These are phyloP conservation scores for Catharus ustulatus DNA, from an alignment of 2,797 vertebrate species.

Conservation along the genomic window DNA sequence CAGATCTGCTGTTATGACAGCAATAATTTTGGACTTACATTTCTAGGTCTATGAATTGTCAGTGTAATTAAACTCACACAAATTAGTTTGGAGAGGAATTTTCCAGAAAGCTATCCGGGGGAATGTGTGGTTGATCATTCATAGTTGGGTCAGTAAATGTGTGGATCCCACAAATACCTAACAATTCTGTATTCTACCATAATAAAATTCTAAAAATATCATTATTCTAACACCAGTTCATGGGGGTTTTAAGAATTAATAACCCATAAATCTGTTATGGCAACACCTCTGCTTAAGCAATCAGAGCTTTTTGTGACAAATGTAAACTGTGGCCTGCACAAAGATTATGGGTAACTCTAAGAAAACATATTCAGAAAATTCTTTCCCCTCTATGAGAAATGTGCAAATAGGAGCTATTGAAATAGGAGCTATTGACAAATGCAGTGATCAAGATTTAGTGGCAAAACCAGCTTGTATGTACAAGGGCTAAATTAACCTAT, in stretches of 20 bases:
- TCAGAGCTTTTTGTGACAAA: background rate
- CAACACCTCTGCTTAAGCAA: background rate
- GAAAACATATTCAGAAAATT: background rate
- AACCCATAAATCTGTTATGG: background rate
- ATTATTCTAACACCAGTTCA: background rate
- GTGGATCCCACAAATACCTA: background rate
- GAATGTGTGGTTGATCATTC: background rate
- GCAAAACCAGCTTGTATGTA: background rate
- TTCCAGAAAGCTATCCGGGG: background rate
- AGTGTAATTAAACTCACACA: constrained; percentile 15
- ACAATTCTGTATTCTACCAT: background rate
- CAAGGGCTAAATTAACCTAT: background rate
- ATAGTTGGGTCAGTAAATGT: background rate
- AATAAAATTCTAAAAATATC: background rate
- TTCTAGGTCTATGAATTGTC: constrained; percentile 24
- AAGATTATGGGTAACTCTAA: background rate
- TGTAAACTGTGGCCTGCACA: background rate
- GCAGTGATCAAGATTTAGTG: background rate
- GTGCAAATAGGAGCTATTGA: background rate
- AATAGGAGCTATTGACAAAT: background rate
- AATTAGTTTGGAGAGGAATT: constrained; percentile 7
- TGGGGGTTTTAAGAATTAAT: background rate
- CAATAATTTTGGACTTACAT: background rate
- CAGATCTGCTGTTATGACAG: background rate
- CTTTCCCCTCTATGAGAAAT: background rate